Evolutionary conservation across 2,797 vertebrate species (phyloP).

Genomic region (Danio aesculapii): DNA sequence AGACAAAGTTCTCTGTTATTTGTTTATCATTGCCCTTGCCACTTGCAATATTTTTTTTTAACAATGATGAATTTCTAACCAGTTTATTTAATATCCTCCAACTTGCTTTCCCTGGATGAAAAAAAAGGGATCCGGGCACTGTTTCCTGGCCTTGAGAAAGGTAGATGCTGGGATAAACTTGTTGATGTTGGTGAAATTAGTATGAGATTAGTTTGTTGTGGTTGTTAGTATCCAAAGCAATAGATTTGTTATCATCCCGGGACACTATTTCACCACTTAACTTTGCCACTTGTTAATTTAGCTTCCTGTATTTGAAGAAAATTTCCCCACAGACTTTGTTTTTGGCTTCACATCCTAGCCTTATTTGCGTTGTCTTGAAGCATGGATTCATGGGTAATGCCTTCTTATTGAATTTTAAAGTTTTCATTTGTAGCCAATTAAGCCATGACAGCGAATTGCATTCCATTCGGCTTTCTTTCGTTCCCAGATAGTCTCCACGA

Average conservation of each 20-base stretch:
- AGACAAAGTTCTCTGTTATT: conserved; percentile 14
- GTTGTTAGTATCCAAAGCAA: conserved; percentile 44
- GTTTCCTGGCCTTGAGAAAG: conserved; percentile 45
- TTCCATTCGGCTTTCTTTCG: conserved; percentile 26
- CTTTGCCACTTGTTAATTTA: conserved; percentile 54
- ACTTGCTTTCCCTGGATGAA: conserved; percentile 27
- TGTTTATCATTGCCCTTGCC: conserved; percentile 23
- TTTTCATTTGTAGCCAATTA: conserved; percentile 74
- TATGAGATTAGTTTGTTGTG: conserved; percentile 54
- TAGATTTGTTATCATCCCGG: conserved; percentile 45
- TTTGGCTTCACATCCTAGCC: conserved; percentile 51
- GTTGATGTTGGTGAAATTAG: conserved; percentile 49
- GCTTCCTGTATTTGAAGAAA: conserved; percentile 56
- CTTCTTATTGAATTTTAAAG: conserved; percentile 68
- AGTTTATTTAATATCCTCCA: conserved; percentile 26
- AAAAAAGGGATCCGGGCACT: conserved; percentile 48
- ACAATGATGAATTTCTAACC: conserved; percentile 9
- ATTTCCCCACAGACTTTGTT: conserved; percentile 50
- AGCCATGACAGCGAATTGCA: conserved; percentile 47
- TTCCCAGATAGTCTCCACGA: conserved; percentile 3
- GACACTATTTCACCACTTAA: conserved; percentile 42
- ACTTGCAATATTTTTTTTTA: neutral
- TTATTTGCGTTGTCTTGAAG: conserved; percentile 55
- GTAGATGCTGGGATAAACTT: conserved; percentile 27
- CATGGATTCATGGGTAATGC: conserved; percentile 62